Evolutionary conservation across 1,140 invertebrate genomes (phyloP), one percentile per base, ranked within the genome.

Genomic region (Zeugodacus cucurbitae): DNA sequence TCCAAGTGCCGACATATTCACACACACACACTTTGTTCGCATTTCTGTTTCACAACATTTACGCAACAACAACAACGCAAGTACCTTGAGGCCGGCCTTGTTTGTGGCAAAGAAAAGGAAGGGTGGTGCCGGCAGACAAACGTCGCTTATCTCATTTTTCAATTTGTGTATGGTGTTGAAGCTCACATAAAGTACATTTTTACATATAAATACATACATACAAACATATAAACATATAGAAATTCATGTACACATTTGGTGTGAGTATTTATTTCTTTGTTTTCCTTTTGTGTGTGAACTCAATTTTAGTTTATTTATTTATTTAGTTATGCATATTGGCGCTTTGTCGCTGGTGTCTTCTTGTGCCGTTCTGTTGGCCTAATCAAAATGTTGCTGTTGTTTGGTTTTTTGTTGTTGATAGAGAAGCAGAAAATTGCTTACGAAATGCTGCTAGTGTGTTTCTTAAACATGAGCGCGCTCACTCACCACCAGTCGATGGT

Each of bases 341-440:
- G 74, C 41, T 82, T 67, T 70, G 62, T 87, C 74, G 74, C 74
- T 82, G 26, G 74, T 82, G 20, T 82, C 74, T 82, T 82, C 74
- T 74, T 48, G 67, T 58, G 29, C 37, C 48, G 41, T 88, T 91
- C 91, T 92, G 91, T 57, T 90, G 91, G 90, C 91, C 91, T 92
- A 92, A 90, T 92, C 90, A 91, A 89, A 92, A 92, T 92, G 91
- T 92, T 92, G 91, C 91, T 92, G 91, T 92, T 92, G 91, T 92
- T 92, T 88, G 86, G 91, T 92, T 92, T 92, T 92, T 92, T 92
- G 91, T 92, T 92, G 91, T 88, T 86, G 88, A 88, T 58, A 85
- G 22, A 82, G 41, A 82, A 54, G n/a, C 74, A n/a, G 32, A 58
- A 58, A 48, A 37, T 86, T 86, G 44, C 17, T 32, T n/a, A 37